These are phyloP conservation scores for Cantharis rufa DNA, from an alignment of 2,888 invertebrate genomes.

Conservation along the genomic window DNA sequence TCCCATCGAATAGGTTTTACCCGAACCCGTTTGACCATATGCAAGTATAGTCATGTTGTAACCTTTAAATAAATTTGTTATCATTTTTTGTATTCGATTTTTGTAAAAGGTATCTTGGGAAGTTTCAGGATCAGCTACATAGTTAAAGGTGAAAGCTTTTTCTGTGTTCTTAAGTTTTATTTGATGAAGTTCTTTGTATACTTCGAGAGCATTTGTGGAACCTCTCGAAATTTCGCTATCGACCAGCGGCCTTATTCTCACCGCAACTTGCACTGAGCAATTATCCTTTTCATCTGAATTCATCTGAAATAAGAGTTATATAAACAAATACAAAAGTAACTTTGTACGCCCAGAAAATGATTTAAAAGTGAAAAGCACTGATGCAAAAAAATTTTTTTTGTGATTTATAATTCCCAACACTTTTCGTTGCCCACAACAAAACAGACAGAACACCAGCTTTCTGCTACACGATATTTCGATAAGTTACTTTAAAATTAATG, in stretches of 20 bases:
- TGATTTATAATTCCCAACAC: no score
- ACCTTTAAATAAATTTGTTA: constrained; percentile 77
- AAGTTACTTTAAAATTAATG: not conserved
- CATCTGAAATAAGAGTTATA: constrained; percentile 39
- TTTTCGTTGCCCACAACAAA: no score
- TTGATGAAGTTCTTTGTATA: constrained; percentile 68
- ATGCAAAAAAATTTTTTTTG: not conserved
- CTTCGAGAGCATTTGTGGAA: constrained; percentile 73
- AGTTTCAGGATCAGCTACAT: constrained; percentile 74
- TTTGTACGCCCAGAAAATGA: not conserved
- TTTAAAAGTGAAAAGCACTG: not conserved
- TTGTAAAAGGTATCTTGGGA: constrained; percentile 76
- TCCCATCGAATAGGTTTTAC: constrained; percentile 94
- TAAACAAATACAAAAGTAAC: not conserved
- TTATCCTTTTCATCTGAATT: constrained; percentile 36
- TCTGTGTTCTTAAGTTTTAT: constrained; percentile 68
- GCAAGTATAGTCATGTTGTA: constrained; percentile 94
- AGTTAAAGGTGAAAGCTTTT: constrained; percentile 81
- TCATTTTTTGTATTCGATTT: constrained; percentile 70
- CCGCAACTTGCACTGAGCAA: constrained; percentile 71
- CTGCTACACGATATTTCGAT: no score
- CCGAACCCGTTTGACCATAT: constrained; percentile 92
- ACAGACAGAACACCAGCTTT: no score
- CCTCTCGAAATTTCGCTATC: constrained; percentile 73
- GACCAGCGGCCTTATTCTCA: constrained; percentile 81